A percentile compares a stretch with the other conserved stretches of the same genome.
Evolutionary conservation across 2,113 vertebrate genomes (phyloP).

Genomic region (Hypomesus transpacificus): DNA sequence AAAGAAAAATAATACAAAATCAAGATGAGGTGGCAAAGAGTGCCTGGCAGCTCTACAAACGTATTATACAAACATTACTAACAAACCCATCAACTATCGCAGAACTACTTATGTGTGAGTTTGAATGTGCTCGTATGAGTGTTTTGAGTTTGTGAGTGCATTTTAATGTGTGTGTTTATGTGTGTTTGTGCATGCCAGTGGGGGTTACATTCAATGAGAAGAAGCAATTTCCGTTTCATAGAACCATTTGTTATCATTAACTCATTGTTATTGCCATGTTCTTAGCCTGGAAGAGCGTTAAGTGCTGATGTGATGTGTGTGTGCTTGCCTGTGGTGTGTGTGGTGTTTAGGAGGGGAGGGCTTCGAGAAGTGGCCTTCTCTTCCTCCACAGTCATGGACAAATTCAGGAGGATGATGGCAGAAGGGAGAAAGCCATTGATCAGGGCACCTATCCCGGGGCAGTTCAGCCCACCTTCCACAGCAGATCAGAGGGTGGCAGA

Average conservation of each 20-base stretch:
- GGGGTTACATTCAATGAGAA: no score
- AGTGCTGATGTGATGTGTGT: not conserved
- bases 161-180: not conserved
- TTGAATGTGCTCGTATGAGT: conserved; percentile 3
- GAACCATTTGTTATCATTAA: no score
- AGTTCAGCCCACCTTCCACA: not conserved
- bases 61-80: conserved; percentile 28
- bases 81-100: conserved; percentile 8
- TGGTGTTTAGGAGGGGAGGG: conserved; percentile 1
- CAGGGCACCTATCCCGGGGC: conserved; percentile 15
- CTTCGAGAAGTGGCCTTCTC: conserved; percentile 30
- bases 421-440: not conserved
- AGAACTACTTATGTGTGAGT: not conserved
- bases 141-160: not conserved
- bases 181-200: conserved; percentile 10
- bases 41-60: conserved; percentile 21
- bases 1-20: conserved; percentile 1
- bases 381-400: conserved; percentile 21
- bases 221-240: no score
- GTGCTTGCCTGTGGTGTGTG: conserved; percentile 20
- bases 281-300: no score
- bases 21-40: conserved; percentile 6
- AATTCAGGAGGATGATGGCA: not conserved
- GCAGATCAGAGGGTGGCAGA: not conserved
- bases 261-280: no score